Evolutionary conservation across 1,140 invertebrate genomes (phyloP), one percentile per base, ranked within the genome.

Genomic region (Andricus grossulariae): DNA sequence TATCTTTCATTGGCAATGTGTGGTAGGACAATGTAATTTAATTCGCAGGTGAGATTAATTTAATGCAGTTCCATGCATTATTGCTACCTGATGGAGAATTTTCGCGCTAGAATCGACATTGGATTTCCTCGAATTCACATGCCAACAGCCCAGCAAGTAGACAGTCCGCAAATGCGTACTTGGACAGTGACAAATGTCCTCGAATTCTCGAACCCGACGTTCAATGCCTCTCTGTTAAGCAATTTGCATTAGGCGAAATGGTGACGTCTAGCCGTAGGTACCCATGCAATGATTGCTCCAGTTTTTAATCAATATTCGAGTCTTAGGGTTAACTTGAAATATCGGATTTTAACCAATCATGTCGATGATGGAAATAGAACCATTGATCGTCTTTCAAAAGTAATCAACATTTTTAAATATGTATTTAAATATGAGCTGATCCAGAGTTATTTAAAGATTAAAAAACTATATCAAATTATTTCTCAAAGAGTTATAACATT

Each of bases 171-270:
- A 78, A 78, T 74, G 73, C 66, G 66, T 71, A 39, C 50, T 60
- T 45, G 70, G 73, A 72, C 77, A 78, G 72, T 78, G 72, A 78
- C 77, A 78, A 78, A 78, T 52, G 77, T 39, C 57, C 57, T 32
- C 32, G 73, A 79, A 79, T 75, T 66, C 73, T 79, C 73, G 70
- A 50, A 66, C 50, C 13, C 77, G 54, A 75, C 77, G 73, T 57
- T 57, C 71, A 51, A 55, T 75, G 45, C 71, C 74, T 73, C 77
- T 60, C 71, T 57, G 50, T 73, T 73, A 75, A 73, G 77, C 70
- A 79, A 75, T 75, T 79, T 75, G 74, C 71, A 79, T 75, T 71
- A 73, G 50, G 72, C 51, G n/a, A 50, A 73, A 52, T 16, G 55
- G 19, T 75, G 55, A 73, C 18, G 77, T 73, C 49, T 78, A 78